phyloP scores from a whole-genome alignment of 2,113 vertebrate species.

The Odontophorus gujanensis region DNA sequence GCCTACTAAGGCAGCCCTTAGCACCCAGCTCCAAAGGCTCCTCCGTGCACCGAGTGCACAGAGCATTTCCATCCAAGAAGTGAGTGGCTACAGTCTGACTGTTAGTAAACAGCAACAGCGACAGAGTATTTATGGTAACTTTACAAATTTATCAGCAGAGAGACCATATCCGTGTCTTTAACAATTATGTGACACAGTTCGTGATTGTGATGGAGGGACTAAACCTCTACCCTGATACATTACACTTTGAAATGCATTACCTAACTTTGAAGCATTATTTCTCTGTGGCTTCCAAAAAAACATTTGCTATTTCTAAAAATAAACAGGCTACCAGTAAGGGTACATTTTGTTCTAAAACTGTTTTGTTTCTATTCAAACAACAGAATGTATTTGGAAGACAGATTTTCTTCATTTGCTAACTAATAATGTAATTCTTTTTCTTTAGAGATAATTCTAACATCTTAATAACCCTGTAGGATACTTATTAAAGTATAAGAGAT shows the following conservation, averaged over 20 bases:
- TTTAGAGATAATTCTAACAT: neutral
- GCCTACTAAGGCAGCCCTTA: neutral
- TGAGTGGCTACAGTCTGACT: neutral
- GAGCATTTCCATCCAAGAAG: neutral
- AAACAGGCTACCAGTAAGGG: neutral
- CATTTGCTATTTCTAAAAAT: constrained; percentile 19
- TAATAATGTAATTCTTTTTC: neutral
- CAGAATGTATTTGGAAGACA: neutral
- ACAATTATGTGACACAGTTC: neutral
- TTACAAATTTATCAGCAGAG: neutral
- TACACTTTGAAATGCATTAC: neutral
- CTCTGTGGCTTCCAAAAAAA: neutral
- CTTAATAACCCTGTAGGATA: neutral
- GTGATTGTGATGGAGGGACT: neutral
- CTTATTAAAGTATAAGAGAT: constrained; percentile 26
- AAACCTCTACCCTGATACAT: neutral
- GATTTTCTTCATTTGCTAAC: constrained; percentile 2
- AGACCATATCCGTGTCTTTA: neutral
- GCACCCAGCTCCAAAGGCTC: neutral
- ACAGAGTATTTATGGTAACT: neutral
- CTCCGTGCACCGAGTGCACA: neutral
- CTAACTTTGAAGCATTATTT: constrained; percentile 38
- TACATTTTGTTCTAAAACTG: neutral
- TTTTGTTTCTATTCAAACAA: neutral
- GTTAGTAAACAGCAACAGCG: neutral